Evolutionary conservation across 1,140 invertebrate species (phyloP).

Genomic region (Caenorhabditis tropicalis): DNA sequence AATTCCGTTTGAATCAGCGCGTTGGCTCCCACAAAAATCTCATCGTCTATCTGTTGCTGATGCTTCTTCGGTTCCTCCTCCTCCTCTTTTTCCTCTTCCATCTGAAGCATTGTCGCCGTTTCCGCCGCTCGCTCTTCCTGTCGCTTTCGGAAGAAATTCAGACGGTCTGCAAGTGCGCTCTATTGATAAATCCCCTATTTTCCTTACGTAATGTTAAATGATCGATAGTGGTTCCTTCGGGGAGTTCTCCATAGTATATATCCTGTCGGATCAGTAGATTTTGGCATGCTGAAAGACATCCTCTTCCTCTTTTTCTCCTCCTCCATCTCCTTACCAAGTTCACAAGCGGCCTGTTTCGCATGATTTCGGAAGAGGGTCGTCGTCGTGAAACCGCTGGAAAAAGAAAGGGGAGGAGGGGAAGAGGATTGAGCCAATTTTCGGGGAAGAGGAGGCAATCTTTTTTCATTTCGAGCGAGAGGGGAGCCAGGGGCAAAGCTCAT

Average conservation of each 20-base stretch:
- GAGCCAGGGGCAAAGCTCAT: conserved; percentile 13
- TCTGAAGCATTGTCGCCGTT: no score
- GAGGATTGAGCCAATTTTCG: conserved; percentile 24
- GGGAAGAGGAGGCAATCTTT: neutral
- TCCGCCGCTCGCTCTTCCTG: neutral
- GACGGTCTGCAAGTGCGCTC: neutral
- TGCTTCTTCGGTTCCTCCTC: neutral
- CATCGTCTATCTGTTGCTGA: neutral
- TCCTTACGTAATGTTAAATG: neutral
- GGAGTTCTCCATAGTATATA: conserved; percentile 12
- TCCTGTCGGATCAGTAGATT: neutral
- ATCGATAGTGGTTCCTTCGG: neutral
- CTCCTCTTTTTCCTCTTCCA: neutral
- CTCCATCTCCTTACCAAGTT: neutral
- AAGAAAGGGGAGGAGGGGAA: no score
- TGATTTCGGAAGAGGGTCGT: conserved; percentile 3
- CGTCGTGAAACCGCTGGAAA: neutral
- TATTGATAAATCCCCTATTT: neutral
- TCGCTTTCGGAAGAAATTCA: conserved; percentile 8
- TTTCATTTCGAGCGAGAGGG: conserved; percentile 24
- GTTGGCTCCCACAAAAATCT: neutral
- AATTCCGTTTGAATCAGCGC: neutral
- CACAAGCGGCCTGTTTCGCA: neutral
- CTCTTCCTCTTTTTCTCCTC: no score
- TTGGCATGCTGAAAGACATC: neutral